These are phyloP conservation scores for Agelas oroides DNA, from an alignment of 37 sponge, comb jelly and placozoan genomes.

Conservation along the genomic window DNA sequence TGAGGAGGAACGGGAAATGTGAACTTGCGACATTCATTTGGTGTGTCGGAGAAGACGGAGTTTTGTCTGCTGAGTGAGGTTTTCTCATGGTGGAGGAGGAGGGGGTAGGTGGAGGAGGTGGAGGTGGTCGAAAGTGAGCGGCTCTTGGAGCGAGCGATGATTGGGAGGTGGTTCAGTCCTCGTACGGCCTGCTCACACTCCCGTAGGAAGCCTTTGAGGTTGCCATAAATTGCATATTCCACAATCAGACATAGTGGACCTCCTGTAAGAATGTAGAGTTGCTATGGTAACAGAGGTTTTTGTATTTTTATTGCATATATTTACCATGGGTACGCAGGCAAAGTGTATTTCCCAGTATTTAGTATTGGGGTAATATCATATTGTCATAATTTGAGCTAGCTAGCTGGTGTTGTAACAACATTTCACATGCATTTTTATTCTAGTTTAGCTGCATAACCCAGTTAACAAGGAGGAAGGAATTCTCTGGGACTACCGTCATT, in stretches of 20 bases:
- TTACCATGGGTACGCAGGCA: no score
- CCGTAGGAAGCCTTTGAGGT: slow-evolving; percentile 50
- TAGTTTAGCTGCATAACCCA: no score
- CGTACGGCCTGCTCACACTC: slow-evolving; percentile 39
- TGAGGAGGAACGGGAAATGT: not conserved
- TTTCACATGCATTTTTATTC: no score
- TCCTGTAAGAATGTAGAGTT: not conserved
- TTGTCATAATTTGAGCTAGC: no score
- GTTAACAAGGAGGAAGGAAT: no score
- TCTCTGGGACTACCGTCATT: no score
- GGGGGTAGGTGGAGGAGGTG: slow-evolving; percentile 13
- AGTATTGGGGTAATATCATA: no score
- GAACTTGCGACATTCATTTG: not conserved
- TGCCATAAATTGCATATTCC: slow-evolving; percentile 73
- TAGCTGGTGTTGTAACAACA: no score
- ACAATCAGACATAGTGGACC: slow-evolving; percentile 54
- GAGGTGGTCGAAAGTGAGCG: slow-evolving; percentile 1
- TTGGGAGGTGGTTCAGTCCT: slow-evolving; percentile 32
- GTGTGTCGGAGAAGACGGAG: slow-evolving; percentile 22
- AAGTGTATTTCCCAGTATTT: no score
- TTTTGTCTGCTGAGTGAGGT: slow-evolving; percentile 21
- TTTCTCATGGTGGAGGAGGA: slow-evolving; percentile 4
- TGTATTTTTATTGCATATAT: no score
- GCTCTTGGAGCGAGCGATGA: not conserved
- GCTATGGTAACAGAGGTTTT: no score